Percentiles rank a stretch among this genome's conserved stretches.
These are phyloP conservation scores for Mesorhabditis spiculigera DNA, from an alignment of 2,888 invertebrate species.

Conservation along the genomic window DNA sequence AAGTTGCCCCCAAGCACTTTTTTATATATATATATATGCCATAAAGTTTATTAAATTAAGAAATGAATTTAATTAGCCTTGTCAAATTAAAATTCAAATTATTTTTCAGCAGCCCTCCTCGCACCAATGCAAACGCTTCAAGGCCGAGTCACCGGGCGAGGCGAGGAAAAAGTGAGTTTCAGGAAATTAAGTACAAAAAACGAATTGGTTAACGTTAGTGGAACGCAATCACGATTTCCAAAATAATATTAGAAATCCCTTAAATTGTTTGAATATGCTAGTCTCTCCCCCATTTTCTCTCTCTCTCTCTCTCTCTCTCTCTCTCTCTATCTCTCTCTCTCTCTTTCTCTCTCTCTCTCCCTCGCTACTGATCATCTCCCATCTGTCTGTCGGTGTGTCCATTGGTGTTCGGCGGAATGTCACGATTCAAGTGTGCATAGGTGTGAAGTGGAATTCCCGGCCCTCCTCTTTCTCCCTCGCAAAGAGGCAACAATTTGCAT, in stretches of 20 bases:
- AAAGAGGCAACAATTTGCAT: too few species aligned
- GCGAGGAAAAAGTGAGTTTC: constrained; percentile 36
- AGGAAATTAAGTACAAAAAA: too few species aligned
- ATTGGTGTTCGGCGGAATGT: background rate
- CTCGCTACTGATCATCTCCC: constrained; percentile 1
- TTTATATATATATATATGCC: too few species aligned
- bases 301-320: constrained; percentile 9
- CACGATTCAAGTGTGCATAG: background rate
- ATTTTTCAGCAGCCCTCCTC: constrained; percentile 18
- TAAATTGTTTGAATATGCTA: too few species aligned
- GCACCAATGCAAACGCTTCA: constrained; percentile 48
- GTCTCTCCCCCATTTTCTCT: background rate
- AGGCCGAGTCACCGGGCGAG: constrained; percentile 56
- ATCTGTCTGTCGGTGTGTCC: background rate
- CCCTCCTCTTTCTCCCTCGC: background rate
- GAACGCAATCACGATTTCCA: too few species aligned
- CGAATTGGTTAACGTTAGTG: too few species aligned
- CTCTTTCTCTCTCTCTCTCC: constrained; percentile 3
- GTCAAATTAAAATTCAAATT: too few species aligned
- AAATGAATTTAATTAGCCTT: too few species aligned
- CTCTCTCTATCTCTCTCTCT: background rate
- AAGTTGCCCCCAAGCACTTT: too few species aligned
- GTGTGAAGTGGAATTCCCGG: background rate
- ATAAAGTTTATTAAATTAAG: too few species aligned
- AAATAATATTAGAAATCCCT: too few species aligned